Base-by-base conservation (phyloP, 1,140 invertebrate genomes). In the Potamilus streckersoni region DNA sequence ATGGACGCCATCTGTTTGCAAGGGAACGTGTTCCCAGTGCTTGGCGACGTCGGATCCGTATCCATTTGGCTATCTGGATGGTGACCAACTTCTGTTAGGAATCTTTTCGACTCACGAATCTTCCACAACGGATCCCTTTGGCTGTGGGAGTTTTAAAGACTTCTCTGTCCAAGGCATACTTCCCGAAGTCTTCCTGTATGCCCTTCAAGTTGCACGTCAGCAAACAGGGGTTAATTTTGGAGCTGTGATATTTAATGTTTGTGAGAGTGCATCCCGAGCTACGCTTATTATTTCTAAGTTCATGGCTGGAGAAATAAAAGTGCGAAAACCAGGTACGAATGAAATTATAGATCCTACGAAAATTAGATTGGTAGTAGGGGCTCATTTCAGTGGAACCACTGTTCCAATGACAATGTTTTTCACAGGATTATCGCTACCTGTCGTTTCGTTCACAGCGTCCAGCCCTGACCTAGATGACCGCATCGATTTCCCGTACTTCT, bases 361-460 rank as follows among this genome's bases (percentile, higher is more conserved):
- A 71, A 70, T 86, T 55, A 81, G 82, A 15, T 81, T 79, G 0
- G 82, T 86, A 38, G 79, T 88, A 14, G 86, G 80, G 1, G 73
- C 83, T 58, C 79, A 80, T 8, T 79, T 84, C 31, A 88, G 87
- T 61, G 82, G 80, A 4, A 83, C 82, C 0, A 85, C 85, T 23
- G 81, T 86, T 20, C 78, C 81, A 2, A 65, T 83, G 6, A 83
- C 84, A 13, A 64, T 71, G 12, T 73, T 85, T 55, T 83, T 83
- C 67, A 80, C 79, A 14, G 78, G 76, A 13, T 20, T 84, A 14
- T 74, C 76, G 91, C 93, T 94, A 80, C 93, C 94, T 0, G 93
- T 94, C 12, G 78, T 88, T 31, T 84, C 83, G 20, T 87, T 85
- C 62, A 78, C 84, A 1, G 78, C 87, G 2, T 83, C 86, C 23